Evolutionary conservation across 1,140 invertebrate genomes (phyloP), one percentile per base, ranked within the genome.

Genomic region (Pseudoatta argentina): DNA sequence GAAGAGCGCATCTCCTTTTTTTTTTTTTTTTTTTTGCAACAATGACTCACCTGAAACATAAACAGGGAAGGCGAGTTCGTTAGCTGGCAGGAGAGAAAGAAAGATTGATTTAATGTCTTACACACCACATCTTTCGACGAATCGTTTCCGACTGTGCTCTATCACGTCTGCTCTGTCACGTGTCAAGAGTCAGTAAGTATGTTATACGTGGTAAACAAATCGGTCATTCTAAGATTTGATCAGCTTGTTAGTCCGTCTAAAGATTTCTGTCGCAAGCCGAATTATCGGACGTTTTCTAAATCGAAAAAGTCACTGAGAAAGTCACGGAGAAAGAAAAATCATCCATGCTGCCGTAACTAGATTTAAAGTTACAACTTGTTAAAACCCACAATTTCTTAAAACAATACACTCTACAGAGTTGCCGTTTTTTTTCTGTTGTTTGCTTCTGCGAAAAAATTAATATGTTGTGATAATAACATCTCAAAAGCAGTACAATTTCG

Each of bases 21-120:
- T 39, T 39, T 64, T 78, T 57, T 39, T 64, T 59, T 39, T 39
- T 39, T 64, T 78, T 77, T 55, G 59, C 61, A 85, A 77, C 59
- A 85, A 64, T 85, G 86, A 88, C 88, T 92, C 89, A 93, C 93
- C 92, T 92, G 88, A 88, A 93, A 93, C 87, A 92, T 88, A 91
- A 92, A 88, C 85, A 86, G 48, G 24, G 44, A 79, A 78, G 82
- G 88, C 86, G 64, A 77, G 90, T 92, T 91, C 77, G 90, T 91
- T 91, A 90, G 87, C 88, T 86, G 86, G 81, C 69, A 21, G 63
- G 21, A 51, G 61, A 67, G 57, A 64, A 18, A 67, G 63, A 64
- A 18, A 51, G 61, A 67, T 88, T 69, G 89, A 91, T 88, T 88
- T 92, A 92, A 91, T 85, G 86, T 76, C 87, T 34, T 48, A 88